Conservation (phyloP, 2,888 invertebrate genomes). For the Calliopum simillimum region DNA sequence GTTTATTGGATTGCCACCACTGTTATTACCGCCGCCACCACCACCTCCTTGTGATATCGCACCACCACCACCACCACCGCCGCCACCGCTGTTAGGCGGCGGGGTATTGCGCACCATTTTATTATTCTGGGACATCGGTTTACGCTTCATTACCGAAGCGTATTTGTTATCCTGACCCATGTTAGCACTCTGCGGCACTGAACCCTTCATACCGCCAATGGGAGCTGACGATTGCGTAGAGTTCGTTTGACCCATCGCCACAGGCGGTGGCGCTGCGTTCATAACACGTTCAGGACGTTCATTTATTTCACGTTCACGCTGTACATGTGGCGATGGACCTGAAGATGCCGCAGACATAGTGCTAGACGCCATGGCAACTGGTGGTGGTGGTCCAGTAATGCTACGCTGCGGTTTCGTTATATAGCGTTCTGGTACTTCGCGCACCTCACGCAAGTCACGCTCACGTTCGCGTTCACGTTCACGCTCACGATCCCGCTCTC, state of each 20-base stretch:
- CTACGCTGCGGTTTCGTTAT: constrained; percentile 61
- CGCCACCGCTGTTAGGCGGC: constrained; percentile 65
- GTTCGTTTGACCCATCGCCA: constrained; percentile 45
- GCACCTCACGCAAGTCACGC: constrained; percentile 47
- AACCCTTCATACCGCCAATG: constrained; percentile 48
- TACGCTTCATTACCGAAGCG: constrained; percentile 80
- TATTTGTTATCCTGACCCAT: constrained; percentile 53
- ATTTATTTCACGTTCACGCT: constrained; percentile 48
- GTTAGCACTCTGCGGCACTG: constrained; percentile 46
- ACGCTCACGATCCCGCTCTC: constrained; percentile 45
- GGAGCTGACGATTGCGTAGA: constrained; percentile 49
- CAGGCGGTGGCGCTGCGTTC: constrained; percentile 31
- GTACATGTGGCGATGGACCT: constrained; percentile 42
- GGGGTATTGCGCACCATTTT: constrained; percentile 76
- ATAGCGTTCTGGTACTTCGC: constrained; percentile 61
- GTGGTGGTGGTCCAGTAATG: constrained; percentile 59
- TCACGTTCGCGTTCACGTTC: constrained; percentile 51
- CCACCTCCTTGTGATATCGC: constrained; percentile 47
- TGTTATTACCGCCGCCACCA: constrained; percentile 43
- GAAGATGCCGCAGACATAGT: constrained; percentile 40
- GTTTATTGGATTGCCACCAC: constrained; percentile 32
- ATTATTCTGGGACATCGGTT: constrained; percentile 70
- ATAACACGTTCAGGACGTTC: constrained; percentile 36
- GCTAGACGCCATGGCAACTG: constrained; percentile 57
- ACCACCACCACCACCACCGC: constrained; percentile 40